Percentiles rank a stretch among this genome's conserved stretches.
Evolutionary conservation across 2,113 vertebrate genomes (phyloP).

Genomic region (Martes martes): DNA sequence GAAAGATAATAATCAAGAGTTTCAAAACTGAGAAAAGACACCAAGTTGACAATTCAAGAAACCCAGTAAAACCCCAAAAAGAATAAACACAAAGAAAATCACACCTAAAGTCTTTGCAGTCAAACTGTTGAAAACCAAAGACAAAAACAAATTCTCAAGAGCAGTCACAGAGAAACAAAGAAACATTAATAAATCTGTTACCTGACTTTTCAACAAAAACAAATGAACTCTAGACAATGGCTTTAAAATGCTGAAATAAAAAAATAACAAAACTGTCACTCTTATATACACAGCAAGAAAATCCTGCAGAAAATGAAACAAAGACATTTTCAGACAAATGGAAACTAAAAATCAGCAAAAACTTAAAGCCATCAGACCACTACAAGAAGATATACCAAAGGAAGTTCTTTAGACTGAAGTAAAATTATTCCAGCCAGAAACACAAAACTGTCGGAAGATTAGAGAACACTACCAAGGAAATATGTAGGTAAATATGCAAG

Average conservation of each 20-base stretch:
- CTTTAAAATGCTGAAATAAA: background rate
- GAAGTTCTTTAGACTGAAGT: background rate
- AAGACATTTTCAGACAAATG: background rate
- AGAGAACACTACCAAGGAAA: background rate
- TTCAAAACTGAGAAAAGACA: background rate
- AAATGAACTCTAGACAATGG: background rate
- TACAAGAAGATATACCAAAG: background rate
- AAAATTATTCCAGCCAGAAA: background rate
- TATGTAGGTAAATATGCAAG: background rate
- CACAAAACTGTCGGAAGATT: background rate
- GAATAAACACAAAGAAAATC: background rate
- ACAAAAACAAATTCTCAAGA: background rate
- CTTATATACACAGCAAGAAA: background rate
- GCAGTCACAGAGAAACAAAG: background rate
- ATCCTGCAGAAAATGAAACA: background rate
- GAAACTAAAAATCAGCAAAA: slow-evolving; percentile 27
- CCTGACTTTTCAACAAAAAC: background rate
- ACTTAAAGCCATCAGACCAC: background rate
- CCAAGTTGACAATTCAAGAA: background rate
- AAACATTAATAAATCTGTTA: background rate
- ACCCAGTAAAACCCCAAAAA: background rate
- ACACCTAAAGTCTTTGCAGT: background rate
- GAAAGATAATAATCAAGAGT: background rate
- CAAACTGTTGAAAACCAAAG: background rate
- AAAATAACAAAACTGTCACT: background rate